Evolutionary conservation across 1,140 invertebrate genomes (phyloP).

Genomic region (Drosophila suzukii): DNA sequence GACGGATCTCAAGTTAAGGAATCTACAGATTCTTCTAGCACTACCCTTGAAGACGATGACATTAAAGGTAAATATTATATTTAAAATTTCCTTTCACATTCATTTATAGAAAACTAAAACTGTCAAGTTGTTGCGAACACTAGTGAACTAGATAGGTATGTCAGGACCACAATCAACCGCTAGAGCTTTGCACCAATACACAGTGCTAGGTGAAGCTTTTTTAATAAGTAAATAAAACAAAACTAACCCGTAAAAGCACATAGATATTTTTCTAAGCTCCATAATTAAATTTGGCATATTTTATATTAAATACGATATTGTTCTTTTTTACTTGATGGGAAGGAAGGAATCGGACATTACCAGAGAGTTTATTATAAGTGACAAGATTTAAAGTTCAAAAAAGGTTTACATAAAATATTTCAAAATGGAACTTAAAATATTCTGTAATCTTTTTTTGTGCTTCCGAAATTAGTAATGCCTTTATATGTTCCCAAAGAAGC

Average conservation of each 20-base stretch:
- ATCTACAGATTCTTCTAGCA: slow-evolving; percentile 96
- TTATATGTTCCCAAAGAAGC: background rate
- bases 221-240: background rate
- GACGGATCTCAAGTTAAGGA: slow-evolving; percentile 98
- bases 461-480: background rate
- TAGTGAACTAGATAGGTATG: background rate
- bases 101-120: background rate
- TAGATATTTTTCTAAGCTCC: background rate
- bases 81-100: background rate
- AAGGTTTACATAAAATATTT: background rate
- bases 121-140: background rate
- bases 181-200: background rate
- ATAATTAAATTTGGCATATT: background rate
- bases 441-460: background rate
- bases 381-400: background rate
- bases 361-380: background rate
- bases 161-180: background rate
- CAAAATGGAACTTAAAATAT: background rate
- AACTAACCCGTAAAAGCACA: too few relatives aligned
- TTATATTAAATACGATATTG: background rate
- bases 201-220: background rate
- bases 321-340: background rate
- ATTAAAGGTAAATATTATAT: slow-evolving; percentile 89
- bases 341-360: background rate
- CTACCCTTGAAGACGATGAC: slow-evolving; percentile 95